These are phyloP conservation scores for Centropus bengalensis DNA, from an alignment of 2,113 vertebrate species.

Conservation along the genomic window DNA sequence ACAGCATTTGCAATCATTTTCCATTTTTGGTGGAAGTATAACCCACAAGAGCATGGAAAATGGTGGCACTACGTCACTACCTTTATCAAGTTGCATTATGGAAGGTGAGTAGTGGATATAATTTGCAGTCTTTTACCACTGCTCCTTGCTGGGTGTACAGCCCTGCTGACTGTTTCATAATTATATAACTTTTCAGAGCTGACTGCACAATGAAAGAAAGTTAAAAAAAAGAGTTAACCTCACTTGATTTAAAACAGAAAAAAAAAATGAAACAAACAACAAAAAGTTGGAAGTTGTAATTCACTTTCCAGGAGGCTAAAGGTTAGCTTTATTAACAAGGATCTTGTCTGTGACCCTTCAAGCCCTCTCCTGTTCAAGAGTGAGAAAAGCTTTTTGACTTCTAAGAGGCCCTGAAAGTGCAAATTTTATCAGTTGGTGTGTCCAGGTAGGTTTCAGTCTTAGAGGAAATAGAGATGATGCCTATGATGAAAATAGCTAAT, in stretches of 20 bases:
- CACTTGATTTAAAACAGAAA: background rate
- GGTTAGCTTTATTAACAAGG: background rate
- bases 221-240: background rate
- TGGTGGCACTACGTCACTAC: background rate
- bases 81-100: background rate
- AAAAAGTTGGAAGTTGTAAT: background rate
- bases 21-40: background rate
- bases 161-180: background rate
- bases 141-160: background rate
- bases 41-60: accelerated
- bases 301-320: background rate
- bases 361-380: background rate
- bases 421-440: background rate
- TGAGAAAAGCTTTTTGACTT: conserved; percentile 15
- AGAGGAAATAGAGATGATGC: background rate
- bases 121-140: background rate
- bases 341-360: background rate
- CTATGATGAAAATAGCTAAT: background rate
- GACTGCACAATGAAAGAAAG: background rate
- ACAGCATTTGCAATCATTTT: background rate
- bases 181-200: background rate
- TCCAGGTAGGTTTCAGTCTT: background rate
- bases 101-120: background rate
- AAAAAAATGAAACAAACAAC: background rate
- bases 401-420: background rate